These are phyloP conservation scores for Oophaga pumilio DNA, from an alignment of 2,113 vertebrate species.

Conservation along the genomic window DNA sequence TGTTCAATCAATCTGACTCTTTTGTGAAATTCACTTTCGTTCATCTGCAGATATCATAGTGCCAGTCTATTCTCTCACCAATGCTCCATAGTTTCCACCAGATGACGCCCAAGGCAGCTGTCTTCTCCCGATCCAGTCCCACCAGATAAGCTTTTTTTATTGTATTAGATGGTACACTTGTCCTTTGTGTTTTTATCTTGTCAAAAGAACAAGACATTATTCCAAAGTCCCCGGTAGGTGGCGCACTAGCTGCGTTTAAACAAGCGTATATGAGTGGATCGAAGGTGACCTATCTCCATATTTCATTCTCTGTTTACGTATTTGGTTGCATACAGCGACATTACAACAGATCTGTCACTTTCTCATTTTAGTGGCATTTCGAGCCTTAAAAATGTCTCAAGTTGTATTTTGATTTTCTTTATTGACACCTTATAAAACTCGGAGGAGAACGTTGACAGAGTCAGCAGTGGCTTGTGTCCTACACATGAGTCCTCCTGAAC, in stretches of 20 bases:
- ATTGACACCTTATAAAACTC: neutral
- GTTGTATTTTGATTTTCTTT: neutral
- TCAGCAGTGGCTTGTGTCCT: neutral
- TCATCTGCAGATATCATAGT: too few relatives aligned
- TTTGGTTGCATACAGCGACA: neutral
- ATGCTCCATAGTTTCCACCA: neutral
- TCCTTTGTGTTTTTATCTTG: neutral
- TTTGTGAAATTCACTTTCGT: too few relatives aligned
- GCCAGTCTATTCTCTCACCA: too few relatives aligned
- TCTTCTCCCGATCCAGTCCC: too few relatives aligned
- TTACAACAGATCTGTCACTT: neutral
- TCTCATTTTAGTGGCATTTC: neutral
- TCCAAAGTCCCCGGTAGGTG: neutral
- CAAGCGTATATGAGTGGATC: neutral
- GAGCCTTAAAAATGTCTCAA: neutral
- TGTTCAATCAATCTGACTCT: too few relatives aligned
- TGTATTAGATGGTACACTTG: too few relatives aligned
- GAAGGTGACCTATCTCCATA: neutral
- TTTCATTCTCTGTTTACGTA: neutral
- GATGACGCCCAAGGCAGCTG: neutral
- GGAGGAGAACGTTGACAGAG: neutral
- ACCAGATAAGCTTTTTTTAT: neutral
- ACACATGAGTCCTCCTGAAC: neutral
- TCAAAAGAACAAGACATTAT: neutral
- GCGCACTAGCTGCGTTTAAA: neutral